phyloP scores from a whole-genome alignment of 92 coral and sea anemone genomes.

The Porites cylindrica region DNA sequence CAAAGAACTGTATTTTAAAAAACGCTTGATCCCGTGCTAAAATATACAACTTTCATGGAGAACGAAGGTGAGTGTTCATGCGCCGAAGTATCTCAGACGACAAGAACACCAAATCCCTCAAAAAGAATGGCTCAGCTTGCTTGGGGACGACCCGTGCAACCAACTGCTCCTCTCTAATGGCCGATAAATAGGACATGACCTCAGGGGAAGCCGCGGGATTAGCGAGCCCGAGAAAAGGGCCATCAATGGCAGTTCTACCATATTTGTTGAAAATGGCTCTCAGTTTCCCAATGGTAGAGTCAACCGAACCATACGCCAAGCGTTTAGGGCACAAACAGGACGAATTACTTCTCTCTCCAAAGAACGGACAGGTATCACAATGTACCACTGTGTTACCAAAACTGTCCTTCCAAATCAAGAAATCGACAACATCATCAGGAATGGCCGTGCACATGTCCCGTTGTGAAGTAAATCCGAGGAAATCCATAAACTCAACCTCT shows the following conservation, averaged over 20 bases:
- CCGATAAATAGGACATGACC: conserved; percentile 25
- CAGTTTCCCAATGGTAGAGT: conserved; percentile 18
- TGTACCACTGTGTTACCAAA: conserved; percentile 43
- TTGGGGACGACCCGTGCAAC: conserved; percentile 23
- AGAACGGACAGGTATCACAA: conserved; percentile 23
- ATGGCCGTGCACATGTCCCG: conserved; percentile 5
- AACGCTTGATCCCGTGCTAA: conserved; percentile 42
- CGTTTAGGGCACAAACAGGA: conserved; percentile 16
- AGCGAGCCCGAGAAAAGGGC: conserved; percentile 25
- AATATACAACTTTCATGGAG: conserved; percentile 19
- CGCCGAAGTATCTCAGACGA: conserved; percentile 29
- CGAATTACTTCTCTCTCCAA: conserved; percentile 13
- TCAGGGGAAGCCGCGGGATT: conserved; percentile 19
- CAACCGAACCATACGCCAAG: conserved; percentile 27
- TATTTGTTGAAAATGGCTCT: conserved; percentile 18
- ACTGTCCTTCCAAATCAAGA: conserved; percentile 28
- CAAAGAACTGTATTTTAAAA: neutral
- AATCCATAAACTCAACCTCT: neutral
- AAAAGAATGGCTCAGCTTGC: conserved; percentile 59
- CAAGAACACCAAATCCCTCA: conserved; percentile 41
- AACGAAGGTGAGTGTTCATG: conserved; percentile 12
- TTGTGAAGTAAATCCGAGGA: neutral
- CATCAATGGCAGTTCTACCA: conserved; percentile 13
- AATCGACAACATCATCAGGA: conserved; percentile 1
- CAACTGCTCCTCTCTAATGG: conserved; percentile 53